Evolutionary conservation across 2,113 vertebrate species (phyloP), one percentile per base, ranked within the genome.

Genomic region (Lucifuga dentata): DNA sequence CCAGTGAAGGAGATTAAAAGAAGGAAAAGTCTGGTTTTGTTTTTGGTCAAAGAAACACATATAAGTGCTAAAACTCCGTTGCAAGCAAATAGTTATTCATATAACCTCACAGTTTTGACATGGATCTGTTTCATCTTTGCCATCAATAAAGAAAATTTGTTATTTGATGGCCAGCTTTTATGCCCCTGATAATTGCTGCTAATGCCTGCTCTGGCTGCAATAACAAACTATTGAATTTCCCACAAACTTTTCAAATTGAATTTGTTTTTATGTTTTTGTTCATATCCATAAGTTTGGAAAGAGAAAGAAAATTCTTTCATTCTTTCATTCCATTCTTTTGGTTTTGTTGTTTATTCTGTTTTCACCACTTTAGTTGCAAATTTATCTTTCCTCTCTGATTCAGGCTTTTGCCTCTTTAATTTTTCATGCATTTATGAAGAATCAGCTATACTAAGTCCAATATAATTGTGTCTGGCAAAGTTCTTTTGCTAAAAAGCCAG

Each of bases 211-310:
- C 38, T 4, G 19, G 40, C 65, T 51, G 66, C 69, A 73, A 69
- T 52, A 70, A 68, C 68, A 20, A 44, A 32, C 43, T 56, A 81
- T 73, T 76, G 53, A 63, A 72, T 79, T 70, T 46, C 39, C 2
- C 15, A 38, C 12, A 2, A 36, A 15, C 3, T 51, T 68, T 44
- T 53, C 35, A 20, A 53, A 39, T 61, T 69, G 29, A 12, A 8
- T 59, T 21, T 52, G 46, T 65, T 53, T 63, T 48, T 50, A n/a
- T n/a, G n/a, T n/a, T n/a, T n/a, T 12, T 12, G 13, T 15, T 11
- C 45, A 50, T 29, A 78, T 75, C 17, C 21, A 63, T 5, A 68
- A 49, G 46, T 60, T 49, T 60, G 5, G 39, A 29, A 35, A 56
- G 63, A 36, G 23, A 69, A 74, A 68, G 59, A 41, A 48, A 76